Base-by-base conservation (phyloP, 2,797 vertebrate genomes). In the Paratrypauchen microcephalus region DNA sequence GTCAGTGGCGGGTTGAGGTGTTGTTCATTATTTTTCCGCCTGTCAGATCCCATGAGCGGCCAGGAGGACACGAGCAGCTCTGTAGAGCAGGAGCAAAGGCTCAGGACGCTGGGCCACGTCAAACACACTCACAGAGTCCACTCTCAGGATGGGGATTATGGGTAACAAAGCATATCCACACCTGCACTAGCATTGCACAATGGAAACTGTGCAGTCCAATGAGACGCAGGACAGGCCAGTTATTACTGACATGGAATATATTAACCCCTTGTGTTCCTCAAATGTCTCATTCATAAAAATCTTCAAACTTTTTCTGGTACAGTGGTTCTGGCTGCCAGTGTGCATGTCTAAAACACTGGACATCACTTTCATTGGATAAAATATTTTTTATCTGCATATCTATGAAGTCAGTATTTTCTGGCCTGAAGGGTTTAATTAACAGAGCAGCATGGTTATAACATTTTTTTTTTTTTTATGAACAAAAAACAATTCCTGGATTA, bases 1-100 rank as follows among this genome's bases (percentile, higher is more conserved):
- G 95, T 96, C 96, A 96, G 92, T 92, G 91, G 92, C 89, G 92
- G 96, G 95, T 96, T 95, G 95, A 97, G 96, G 95, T 96, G 96
- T 97, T 95, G 94, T 96, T 99, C 97, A 98, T 99, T 99, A 99
- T 99, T 99, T 99, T 99, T 99, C 96, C 96, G 96, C 97, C 91
- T 99, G 97, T 99, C 97, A 75, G 95, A 97, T 98, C 93, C 92
- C 92, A 97, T 98, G 96, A 97, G 94, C 92, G 91, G 94, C 2
- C 68, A 79, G 71, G 81, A 93, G 95, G 95, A 94, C 87, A 93
- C 94, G 93, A 95, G 94, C 92, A 91, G 93, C 94, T 89, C 92
- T 92, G 94, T 93, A 94, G 94, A 92, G 93, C 92, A 88, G 87
- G 86, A 90, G 92, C 93, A 88, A 95, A 94, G 93, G 94, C 93